These are phyloP conservation scores for Sebastes taczanowskii DNA, from an alignment of 2,797 vertebrate genomes.

Conservation along the genomic window DNA sequence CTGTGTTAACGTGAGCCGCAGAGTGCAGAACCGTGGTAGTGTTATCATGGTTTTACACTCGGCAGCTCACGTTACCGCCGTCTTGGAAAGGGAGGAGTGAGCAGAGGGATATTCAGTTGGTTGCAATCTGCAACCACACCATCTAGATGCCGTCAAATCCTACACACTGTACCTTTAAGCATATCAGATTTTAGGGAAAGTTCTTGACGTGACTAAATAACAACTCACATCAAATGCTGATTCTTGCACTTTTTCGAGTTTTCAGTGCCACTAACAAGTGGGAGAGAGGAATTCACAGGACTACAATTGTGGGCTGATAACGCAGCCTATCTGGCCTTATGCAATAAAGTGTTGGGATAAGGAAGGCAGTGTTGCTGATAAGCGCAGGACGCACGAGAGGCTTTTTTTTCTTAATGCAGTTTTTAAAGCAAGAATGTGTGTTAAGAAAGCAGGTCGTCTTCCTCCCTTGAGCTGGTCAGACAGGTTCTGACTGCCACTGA, in stretches of 20 bases:
- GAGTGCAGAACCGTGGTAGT: too few relatives aligned
- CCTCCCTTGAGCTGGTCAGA: conserved; percentile 53
- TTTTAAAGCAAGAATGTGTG: conserved; percentile 17
- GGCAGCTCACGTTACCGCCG: too few relatives aligned
- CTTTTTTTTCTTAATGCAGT: conserved; percentile 8
- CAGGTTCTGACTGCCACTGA: conserved; percentile 62
- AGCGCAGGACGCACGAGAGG: conserved; percentile 1
- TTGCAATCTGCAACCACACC: too few relatives aligned
- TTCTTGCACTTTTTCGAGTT: background rate
- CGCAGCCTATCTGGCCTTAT: conserved; percentile 22
- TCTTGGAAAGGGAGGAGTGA: too few relatives aligned
- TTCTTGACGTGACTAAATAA: conserved; percentile 15
- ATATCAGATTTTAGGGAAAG: conserved; percentile 8
- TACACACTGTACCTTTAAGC: background rate
- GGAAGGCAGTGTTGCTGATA: conserved; percentile 28
- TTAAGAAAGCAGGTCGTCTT: conserved; percentile 11
- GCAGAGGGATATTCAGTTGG: too few relatives aligned
- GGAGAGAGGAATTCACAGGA: conserved; percentile 23
- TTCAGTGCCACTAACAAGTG: conserved; percentile 33
- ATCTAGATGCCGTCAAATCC: too few relatives aligned
- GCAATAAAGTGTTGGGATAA: conserved; percentile 37
- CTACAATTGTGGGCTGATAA: conserved; percentile 38
- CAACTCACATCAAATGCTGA: conserved; percentile 26
- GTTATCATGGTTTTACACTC: too few relatives aligned
- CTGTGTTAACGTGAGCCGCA: too few relatives aligned